Conservation (phyloP, 2,888 invertebrate genomes). For the Stenchaetothrips biformis region DNA sequence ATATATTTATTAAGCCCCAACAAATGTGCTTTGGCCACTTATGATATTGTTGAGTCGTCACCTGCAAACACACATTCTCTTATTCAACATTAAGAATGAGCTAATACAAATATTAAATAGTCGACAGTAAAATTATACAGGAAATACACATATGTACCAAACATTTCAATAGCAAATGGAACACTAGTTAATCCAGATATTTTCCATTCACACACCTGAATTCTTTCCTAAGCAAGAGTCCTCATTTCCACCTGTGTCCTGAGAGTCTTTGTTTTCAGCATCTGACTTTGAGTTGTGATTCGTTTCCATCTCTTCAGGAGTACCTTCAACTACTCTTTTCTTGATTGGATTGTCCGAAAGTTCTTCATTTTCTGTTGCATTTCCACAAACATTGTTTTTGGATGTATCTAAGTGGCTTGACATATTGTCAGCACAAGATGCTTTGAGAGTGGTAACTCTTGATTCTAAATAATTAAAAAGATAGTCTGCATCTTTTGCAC, state of each 20-base stretch:
- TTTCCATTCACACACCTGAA: background rate
- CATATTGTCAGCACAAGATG: background rate
- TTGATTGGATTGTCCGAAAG: background rate
- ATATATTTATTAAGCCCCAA: background rate
- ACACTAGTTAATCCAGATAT: background rate
- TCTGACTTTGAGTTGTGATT: background rate
- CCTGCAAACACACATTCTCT: background rate
- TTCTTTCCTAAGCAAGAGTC: background rate
- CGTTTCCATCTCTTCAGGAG: background rate
- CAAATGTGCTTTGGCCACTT: background rate
- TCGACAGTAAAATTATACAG: background rate
- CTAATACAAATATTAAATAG: background rate
- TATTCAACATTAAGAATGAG: background rate
- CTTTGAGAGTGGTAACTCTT: constrained; percentile 49
- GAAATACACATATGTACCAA: background rate
- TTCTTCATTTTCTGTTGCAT: background rate
- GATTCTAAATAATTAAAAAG: constrained; percentile 59
- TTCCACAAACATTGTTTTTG: background rate
- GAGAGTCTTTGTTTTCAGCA: background rate
- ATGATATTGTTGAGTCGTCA: background rate
- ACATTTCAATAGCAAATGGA: background rate
- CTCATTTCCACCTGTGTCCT: background rate
- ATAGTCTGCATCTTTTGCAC: constrained; percentile 64
- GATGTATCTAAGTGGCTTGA: background rate
- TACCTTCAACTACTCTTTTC: background rate